These are phyloP conservation scores for Bombus ignitus DNA, from an alignment of 1,140 invertebrate genomes.

Conservation along the genomic window DNA sequence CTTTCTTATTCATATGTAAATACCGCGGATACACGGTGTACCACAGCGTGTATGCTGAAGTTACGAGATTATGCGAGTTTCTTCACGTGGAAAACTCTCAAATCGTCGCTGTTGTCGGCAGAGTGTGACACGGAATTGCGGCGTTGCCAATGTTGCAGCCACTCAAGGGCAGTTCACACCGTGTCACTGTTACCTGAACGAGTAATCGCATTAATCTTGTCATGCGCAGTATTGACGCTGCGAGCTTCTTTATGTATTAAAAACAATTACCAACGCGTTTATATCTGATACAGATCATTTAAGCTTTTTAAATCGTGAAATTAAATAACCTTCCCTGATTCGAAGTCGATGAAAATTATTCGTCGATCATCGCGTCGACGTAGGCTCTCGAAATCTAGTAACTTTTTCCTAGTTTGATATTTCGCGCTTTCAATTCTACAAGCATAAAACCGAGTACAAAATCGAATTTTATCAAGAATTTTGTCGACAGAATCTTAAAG, in stretches of 20 bases:
- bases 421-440: background rate
- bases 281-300: background rate
- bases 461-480: too few relatives aligned
- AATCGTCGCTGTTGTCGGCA: slow-evolving; percentile 55
- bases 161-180: slow-evolving; percentile 69
- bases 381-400: background rate
- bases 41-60: background rate
- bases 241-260: background rate
- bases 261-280: slow-evolving; percentile 1
- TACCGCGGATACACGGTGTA: background rate
- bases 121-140: slow-evolving; percentile 65
- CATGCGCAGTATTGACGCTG: slow-evolving; percentile 45
- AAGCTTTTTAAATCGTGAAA: background rate
- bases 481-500: too few relatives aligned
- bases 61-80: slow-evolving; percentile 57
- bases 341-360: background rate
- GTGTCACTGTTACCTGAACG: slow-evolving; percentile 69
- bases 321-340: too few relatives aligned
- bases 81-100: slow-evolving; percentile 60
- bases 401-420: background rate
- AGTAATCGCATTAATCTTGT: slow-evolving; percentile 63
- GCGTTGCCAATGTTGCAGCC: slow-evolving; percentile 57
- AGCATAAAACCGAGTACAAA: background rate
- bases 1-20: slow-evolving; percentile 9
- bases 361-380: background rate